These are phyloP conservation scores for Apoda limacodes DNA, from an alignment of 2,888 invertebrate species.

Conservation along the genomic window DNA sequence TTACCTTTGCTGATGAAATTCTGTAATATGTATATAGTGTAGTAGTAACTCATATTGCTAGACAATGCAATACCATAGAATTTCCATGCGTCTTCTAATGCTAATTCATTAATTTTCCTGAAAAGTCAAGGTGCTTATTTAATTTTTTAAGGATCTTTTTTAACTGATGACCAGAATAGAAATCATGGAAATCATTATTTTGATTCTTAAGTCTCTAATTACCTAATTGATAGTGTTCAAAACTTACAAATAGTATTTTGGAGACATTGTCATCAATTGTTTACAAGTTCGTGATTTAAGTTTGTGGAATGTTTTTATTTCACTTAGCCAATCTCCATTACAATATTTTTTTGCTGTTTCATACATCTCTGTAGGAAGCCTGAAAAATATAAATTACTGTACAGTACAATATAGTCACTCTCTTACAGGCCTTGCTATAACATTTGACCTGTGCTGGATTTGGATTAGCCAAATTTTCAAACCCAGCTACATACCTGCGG, in stretches of 20 bases:
- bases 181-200: neutral
- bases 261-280: slow-evolving; percentile 29
- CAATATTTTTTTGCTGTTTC: slow-evolving; percentile 22
- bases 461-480: too few relatives aligned
- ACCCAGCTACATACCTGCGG: too few relatives aligned
- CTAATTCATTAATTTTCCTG: slow-evolving; percentile 25
- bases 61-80: slow-evolving; percentile 31
- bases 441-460: too few relatives aligned
- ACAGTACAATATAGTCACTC: too few relatives aligned
- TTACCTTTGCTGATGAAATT: slow-evolving; percentile 28
- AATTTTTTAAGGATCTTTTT: too few relatives aligned
- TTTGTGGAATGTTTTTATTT: slow-evolving; percentile 25
- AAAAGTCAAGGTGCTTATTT: too few relatives aligned
- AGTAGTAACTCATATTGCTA: slow-evolving; percentile 30
- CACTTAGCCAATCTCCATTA: slow-evolving; percentile 28
- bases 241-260: slow-evolving; percentile 35
- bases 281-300: slow-evolving; percentile 22
- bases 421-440: too few relatives aligned
- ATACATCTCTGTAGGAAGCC: slow-evolving; percentile 23
- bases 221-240: slow-evolving; percentile 1
- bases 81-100: slow-evolving; percentile 27
- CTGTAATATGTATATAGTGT: slow-evolving; percentile 35
- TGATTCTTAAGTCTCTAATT: slow-evolving; percentile 10
- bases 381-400: slow-evolving; percentile 17
- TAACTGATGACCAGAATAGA: too few relatives aligned